Evolutionary conservation across 2,888 invertebrate species (phyloP).

Genomic region (Tipula confusa): DNA sequence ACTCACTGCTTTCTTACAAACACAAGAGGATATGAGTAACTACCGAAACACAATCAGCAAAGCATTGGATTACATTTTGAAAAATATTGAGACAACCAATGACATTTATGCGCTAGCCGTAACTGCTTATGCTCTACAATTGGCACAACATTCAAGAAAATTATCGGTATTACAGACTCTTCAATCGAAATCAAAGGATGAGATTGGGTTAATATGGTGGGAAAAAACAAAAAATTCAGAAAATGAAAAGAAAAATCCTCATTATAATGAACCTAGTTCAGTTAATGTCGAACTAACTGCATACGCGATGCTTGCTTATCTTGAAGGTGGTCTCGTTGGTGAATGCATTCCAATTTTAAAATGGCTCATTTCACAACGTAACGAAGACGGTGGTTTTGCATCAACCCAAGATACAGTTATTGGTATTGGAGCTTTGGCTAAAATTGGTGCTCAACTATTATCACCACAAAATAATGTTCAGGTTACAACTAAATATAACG

Average conservation of each 20-base stretch:
- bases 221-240: conserved; percentile 55
- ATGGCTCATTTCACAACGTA: conserved; percentile 68
- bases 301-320: conserved; percentile 73
- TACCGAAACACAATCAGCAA: conserved; percentile 68
- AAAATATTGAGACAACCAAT: conserved; percentile 58
- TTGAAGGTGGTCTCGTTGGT: conserved; percentile 49
- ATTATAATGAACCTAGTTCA: conserved; percentile 62
- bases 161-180: conserved; percentile 58
- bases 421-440: conserved; percentile 65
- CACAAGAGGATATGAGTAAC: conserved; percentile 45
- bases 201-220: conserved; percentile 75
- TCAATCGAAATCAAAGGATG: conserved; percentile 52
- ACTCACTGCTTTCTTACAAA: conserved; percentile 68
- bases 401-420: conserved; percentile 78
- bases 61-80: conserved; percentile 69
- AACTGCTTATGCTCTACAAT: conserved; percentile 69
- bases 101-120: conserved; percentile 75
- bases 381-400: conserved; percentile 65
- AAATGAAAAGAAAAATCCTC: conserved; percentile 59
- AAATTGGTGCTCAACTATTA: conserved; percentile 59
- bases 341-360: conserved; percentile 56
- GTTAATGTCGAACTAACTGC: conserved; percentile 78
- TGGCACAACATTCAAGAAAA: conserved; percentile 68
- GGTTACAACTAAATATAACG: conserved; percentile 51
- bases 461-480: conserved; percentile 44